A percentile compares a stretch with the other conserved stretches of the same genome.
Evolutionary conservation across 2,797 vertebrate species (phyloP).

Genomic region (Poeciliopsis infans): DNA sequence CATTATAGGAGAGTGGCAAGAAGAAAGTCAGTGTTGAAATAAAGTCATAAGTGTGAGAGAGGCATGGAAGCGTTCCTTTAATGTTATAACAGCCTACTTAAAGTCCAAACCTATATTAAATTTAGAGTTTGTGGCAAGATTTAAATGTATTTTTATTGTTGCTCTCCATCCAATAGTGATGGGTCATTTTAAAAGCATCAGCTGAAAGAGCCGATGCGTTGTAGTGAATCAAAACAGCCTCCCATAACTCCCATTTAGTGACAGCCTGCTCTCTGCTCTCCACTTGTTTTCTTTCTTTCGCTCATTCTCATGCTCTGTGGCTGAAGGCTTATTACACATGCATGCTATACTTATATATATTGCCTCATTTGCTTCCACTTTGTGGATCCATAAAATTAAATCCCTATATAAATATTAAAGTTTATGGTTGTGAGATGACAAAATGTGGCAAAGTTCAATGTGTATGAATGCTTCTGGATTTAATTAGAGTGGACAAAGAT

Average conservation of each 20-base stretch:
- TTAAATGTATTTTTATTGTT: not conserved
- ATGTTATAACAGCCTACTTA: not conserved
- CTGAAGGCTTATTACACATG: too few species aligned
- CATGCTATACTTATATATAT: too few species aligned
- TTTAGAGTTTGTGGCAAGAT: not conserved
- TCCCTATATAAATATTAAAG: not conserved
- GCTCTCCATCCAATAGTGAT: not conserved
- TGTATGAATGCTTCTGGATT: not conserved
- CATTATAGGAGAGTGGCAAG: not conserved
- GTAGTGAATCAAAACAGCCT: too few species aligned
- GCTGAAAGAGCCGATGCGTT: too few species aligned
- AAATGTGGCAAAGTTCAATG: not conserved
- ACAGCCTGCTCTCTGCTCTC: too few species aligned
- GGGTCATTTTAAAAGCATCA: too few species aligned
- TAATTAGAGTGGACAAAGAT: not conserved
- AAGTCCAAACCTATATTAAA: not conserved
- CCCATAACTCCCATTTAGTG: too few species aligned
- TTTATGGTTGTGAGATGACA: not conserved
- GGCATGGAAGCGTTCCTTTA: not conserved
- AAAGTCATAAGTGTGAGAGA: not conserved
- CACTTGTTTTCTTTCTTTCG: too few species aligned
- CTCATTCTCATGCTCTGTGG: too few species aligned
- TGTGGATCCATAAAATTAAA: not conserved
- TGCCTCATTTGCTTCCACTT: not conserved
- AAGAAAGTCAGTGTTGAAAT: not conserved